Base-by-base conservation (phyloP, 2,888 invertebrate genomes). In the Sepiola atlantica region DNA sequence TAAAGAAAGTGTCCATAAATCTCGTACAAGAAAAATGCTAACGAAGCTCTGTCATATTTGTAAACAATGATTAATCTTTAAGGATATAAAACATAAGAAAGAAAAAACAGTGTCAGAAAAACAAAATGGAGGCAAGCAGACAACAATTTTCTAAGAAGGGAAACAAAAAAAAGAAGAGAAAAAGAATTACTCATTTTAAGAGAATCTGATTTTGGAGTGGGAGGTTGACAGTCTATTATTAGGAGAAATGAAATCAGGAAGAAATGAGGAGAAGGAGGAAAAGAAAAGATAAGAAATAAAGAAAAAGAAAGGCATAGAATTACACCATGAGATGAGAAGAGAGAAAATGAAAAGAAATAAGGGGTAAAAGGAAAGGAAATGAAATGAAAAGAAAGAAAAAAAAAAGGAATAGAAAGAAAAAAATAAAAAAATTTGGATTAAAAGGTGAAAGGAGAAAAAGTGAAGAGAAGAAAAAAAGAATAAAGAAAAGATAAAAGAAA, bases 1-100 rank as follows among this genome's bases (percentile, higher is more conserved):
- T 8, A n/a, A 14, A 77, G 14, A 77, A 77, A 77, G 16, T 32
- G 14, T 16, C 77, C n/a, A 77, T 77, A 77, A 77, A 77, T 77
- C n/a, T 77, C 14, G 16, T n/a, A 16, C 77, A 77, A 77, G n/a
- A 32, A 77, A 77, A 77, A n/a, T 77, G 77, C 77, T 77, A 77
- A 77, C 77, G 77, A 77, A 77, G 77, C 77, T n/a, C 16, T 77
- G 77, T 77, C 77, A 77, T 77, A 77, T 77, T 77, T 77, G 77
- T 77, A 77, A 77, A 77, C 77, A 77, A n/a, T 77, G 77, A 77
- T 77, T 77, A 77, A 77, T 77, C 77, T 77, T n/a, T n/a, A 77
- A 77, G n/a, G 77, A 77, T n/a, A 77, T 32, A n/a, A 77, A 77
- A 32, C 77, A 14, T 77, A 16, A 32, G 21, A 61, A 61, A 77